Percentiles rank a stretch among this genome's conserved stretches.
These are phyloP conservation scores for Neosilurus hyrtlii DNA, from an alignment of 2,797 vertebrate species.

Conservation along the genomic window DNA sequence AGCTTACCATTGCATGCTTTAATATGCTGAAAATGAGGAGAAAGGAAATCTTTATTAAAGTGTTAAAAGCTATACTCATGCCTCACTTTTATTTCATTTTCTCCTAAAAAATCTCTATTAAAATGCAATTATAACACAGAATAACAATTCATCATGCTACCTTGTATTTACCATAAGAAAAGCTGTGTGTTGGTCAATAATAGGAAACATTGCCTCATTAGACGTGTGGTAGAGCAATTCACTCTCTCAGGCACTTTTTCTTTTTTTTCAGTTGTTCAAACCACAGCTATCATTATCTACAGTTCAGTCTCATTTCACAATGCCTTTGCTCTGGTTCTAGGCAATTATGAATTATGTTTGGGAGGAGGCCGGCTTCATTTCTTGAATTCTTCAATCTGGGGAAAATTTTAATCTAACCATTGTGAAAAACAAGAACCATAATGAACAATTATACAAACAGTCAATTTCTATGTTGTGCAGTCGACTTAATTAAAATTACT, in stretches of 20 bases:
- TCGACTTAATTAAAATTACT: slow-evolving; percentile 83
- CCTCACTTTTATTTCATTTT: slow-evolving; percentile 41
- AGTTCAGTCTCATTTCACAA: slow-evolving; percentile 73
- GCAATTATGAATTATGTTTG: slow-evolving; percentile 73
- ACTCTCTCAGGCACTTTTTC: slow-evolving; percentile 61
- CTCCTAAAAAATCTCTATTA: slow-evolving; percentile 35
- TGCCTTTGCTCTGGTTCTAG: slow-evolving; percentile 72
- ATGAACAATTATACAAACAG: slow-evolving; percentile 84
- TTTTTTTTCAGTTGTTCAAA: slow-evolving; percentile 54
- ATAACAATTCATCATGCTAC: slow-evolving; percentile 43
- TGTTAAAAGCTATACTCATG: slow-evolving; percentile 27
- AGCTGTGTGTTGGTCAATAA: slow-evolving; percentile 53
- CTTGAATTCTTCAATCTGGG: slow-evolving; percentile 77
- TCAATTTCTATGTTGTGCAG: slow-evolving; percentile 77
- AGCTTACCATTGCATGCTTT: slow-evolving; percentile 5
- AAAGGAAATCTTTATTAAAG: slow-evolving; percentile 32
- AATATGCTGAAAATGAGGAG: slow-evolving; percentile 34
- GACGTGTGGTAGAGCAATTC: slow-evolving; percentile 54
- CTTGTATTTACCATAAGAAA: slow-evolving; percentile 42
- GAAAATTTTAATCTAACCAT: slow-evolving; percentile 77
- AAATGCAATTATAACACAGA: slow-evolving; percentile 39
- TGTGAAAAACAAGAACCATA: slow-evolving; percentile 80
- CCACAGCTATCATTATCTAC: slow-evolving; percentile 68
- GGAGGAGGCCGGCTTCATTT: slow-evolving; percentile 79
- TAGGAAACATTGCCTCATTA: slow-evolving; percentile 53